These are phyloP conservation scores for Gortyna flavago DNA, from an alignment of 2,888 invertebrate genomes.

Conservation along the genomic window DNA sequence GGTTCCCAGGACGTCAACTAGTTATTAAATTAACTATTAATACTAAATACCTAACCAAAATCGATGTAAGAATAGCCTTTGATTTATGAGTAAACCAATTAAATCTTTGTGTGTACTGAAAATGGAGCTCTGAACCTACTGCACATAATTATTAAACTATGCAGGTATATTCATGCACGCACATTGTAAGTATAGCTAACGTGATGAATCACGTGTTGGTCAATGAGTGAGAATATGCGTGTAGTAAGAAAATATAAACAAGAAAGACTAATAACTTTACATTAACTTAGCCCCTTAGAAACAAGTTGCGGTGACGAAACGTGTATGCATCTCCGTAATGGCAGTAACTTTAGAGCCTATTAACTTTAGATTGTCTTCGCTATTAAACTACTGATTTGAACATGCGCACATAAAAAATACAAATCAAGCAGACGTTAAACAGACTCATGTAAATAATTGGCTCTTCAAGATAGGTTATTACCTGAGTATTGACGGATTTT, in stretches of 20 bases:
- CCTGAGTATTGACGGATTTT: conserved; percentile 40
- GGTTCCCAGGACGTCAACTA: conserved; percentile 52
- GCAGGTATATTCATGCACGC: conserved; percentile 27
- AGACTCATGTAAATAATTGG: conserved; percentile 41
- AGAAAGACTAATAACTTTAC: conserved; percentile 65
- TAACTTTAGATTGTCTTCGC: conserved; percentile 58
- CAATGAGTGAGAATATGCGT: conserved; percentile 59
- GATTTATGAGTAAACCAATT: conserved; percentile 47
- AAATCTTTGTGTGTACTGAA: conserved; percentile 32
- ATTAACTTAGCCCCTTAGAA: conserved; percentile 54
- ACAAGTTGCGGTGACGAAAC: conserved; percentile 58
- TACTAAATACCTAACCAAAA: conserved; percentile 38
- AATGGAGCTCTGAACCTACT: conserved; percentile 21
- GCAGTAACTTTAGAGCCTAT: conserved; percentile 57
- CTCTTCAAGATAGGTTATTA: conserved; percentile 42
- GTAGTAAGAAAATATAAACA: conserved; percentile 65
- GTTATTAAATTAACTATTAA: conserved; percentile 45
- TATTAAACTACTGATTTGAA: conserved; percentile 58
- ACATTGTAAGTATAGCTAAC: conserved; percentile 13
- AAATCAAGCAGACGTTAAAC: conserved; percentile 37
- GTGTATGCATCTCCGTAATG: conserved; percentile 49
- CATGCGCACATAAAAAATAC: conserved; percentile 38
- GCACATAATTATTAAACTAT: conserved; percentile 30
- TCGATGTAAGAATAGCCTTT: conserved; percentile 42
- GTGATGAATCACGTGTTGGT: conserved; percentile 63